Evolutionary conservation across 2,797 vertebrate genomes (phyloP).

Genomic region (Liparis tanakae): DNA sequence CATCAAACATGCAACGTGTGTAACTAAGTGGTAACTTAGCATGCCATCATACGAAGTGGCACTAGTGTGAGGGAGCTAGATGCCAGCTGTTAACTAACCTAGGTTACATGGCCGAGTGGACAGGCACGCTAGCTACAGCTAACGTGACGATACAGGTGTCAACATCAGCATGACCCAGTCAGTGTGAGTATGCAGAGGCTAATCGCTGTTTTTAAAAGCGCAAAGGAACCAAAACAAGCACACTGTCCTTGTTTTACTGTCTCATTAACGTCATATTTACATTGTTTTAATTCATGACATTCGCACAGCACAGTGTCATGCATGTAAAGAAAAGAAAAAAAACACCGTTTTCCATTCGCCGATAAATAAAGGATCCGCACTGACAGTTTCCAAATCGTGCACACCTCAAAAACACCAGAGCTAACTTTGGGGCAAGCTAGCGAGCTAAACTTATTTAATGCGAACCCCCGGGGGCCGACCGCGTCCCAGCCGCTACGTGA

Average conservation of each 20-base stretch:
- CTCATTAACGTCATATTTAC: neutral
- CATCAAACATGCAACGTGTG: neutral
- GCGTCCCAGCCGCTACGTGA: neutral
- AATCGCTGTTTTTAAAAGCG: neutral
- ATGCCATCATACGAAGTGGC: neutral
- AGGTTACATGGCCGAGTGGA: neutral
- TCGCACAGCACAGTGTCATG: neutral
- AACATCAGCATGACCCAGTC: neutral
- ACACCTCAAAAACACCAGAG: constrained; percentile 28
- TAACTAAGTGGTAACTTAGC: neutral
- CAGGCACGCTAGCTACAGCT: constrained; percentile 16
- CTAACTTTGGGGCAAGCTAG: constrained; percentile 67
- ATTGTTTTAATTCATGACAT: neutral
- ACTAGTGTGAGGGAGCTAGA: too few relatives aligned
- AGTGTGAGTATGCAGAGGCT: neutral
- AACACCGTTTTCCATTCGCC: neutral
- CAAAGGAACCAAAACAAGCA: constrained; percentile 25
- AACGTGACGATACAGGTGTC: neutral
- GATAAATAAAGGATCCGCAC: neutral
- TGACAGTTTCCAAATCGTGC: neutral
- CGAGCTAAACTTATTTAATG: constrained; percentile 63
- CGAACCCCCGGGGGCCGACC: constrained; percentile 32
- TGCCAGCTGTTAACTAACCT: neutral
- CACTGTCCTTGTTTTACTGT: too few relatives aligned
- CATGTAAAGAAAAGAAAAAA: neutral